Base-by-base conservation (phyloP, 1,140 invertebrate genomes). In the Drosophila pseudoananassae region DNA sequence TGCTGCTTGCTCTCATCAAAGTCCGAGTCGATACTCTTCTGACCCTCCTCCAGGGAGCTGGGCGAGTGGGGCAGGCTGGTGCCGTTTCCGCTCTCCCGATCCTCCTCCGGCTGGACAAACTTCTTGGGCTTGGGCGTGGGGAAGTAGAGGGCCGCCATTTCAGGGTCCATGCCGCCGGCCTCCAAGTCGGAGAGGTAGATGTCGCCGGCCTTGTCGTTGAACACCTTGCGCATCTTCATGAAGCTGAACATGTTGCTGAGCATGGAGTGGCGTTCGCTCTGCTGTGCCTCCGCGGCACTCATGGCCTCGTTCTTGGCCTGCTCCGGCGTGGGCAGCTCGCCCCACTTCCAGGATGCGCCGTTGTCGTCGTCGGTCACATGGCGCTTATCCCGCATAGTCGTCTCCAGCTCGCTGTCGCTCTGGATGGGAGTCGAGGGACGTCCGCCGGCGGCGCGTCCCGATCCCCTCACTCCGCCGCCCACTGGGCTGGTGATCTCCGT, bases 141-240 rank as follows among this genome's bases (percentile, higher is more conserved):
- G 81, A 99, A 98, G 92, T 99, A 99, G 0, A 98, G 93, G 60
- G 96, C 96, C 1, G 96, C 96, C 54, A 97, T 94, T 92, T 98
- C 97, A 3, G 97, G 97, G 90, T 98, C 97, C 91, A 98, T 93
- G 76, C 96, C 95, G 46, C 97, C 95, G 3, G 96, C 94, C 91
- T 97, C 97, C 29, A 99, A 92, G 89, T 99, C 98, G 49, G 98
- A 97, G 8, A 98, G 93, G 92, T 99, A 99, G 77, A 99, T 96
- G 76, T 97, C 97, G 64, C 97, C 96, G 63, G 97, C 96, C 1
- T 92, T 92, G 56, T 93, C 93, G 4, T 49, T 40, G 17, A 63
- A 79, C 49, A 94, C 94, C 71, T 95, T 95, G 73, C 95, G 93
- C 60, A 95, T 93, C 73, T 96, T 96, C 96, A 99, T 98, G 90